Evolutionary conservation across 37 sponge, comb jelly and placozoan genomes (phyloP).

Genomic region (Spongilla lacustris): DNA sequence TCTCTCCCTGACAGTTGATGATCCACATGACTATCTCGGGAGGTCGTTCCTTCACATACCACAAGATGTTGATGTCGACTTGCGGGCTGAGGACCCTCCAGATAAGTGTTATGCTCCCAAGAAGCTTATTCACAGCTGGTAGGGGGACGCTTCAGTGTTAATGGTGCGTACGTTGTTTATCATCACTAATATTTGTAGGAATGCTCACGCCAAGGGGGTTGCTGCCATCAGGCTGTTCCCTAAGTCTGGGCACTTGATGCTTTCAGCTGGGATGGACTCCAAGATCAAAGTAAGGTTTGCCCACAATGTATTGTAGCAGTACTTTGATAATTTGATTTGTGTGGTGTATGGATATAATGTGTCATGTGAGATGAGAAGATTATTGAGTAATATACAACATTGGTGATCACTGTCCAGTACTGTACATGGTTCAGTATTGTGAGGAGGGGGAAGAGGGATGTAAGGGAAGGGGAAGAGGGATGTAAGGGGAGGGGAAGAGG

Average conservation of each 20-base stretch:
- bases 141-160: neutral
- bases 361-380: too few species aligned
- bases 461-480: too few species aligned
- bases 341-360: too few species aligned
- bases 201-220: conserved; percentile 91
- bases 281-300: conserved; percentile 81
- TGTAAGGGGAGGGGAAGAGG: too few species aligned
- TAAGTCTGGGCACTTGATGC: conserved; percentile 88
- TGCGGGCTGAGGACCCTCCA: conserved; percentile 87
- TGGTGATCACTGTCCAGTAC: too few species aligned
- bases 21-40: conserved; percentile 96
- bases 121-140: conserved; percentile 93
- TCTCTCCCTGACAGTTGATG: conserved; percentile 90
- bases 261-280: conserved; percentile 95
- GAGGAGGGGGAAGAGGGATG: too few species aligned
- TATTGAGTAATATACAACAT: too few species aligned
- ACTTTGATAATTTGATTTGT: too few species aligned
- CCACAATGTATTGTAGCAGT: too few species aligned
- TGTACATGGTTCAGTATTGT: too few species aligned
- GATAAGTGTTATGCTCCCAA: conserved; percentile 95
- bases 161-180: neutral
- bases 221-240: conserved; percentile 89
- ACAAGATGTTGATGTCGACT: conserved; percentile 87
- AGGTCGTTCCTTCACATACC: conserved; percentile 93
- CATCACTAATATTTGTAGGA: conserved; percentile 26